Evolutionary conservation across 2,888 invertebrate species (phyloP), one percentile per base, ranked within the genome.

Genomic region (Ormia ochracea): DNA sequence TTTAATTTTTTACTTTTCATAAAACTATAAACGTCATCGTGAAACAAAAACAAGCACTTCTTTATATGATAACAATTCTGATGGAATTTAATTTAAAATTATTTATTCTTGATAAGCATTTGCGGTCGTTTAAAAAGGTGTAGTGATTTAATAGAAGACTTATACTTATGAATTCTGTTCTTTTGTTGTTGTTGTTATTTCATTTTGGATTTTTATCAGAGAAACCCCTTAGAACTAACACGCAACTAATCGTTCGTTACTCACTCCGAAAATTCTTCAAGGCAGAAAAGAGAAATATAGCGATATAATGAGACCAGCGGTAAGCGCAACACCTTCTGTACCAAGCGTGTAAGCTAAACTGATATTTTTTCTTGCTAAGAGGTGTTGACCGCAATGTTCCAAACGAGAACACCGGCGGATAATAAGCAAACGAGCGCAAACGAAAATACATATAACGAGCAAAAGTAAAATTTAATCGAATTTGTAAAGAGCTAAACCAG

Each of bases 341-440:
- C 50, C 63, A 63, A 72, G 56, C 36, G 68, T 76, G 41, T 45
- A 61, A 76, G 63, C 68, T 50, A 50, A 76, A 80, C 76, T 79
- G 65, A 75, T 50, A 38, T 26, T 48, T 70, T 36, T 36, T n/a
- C n/a, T n/a, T 36, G 3, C 54, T 61, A 23, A 65, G 59, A 59
- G 52, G 54, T 23, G 59, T 70, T 73, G 76, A 63, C 68, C 80
- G 63, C 56, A 76, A 56, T 72, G 56, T 68, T 56, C 80, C 54
- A 36, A 58, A 63, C 17, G 63, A 43, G 21, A 43, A 59, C 52
- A 70, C 31, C 59, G 19, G 26, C 17, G 19, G 19, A 17, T 17
- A 21, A n/a, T 6, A 5, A 70, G 36, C 38, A n/a, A 41, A 38
- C 26, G 50, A 59, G 33, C 14, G 31, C 41, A 65, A 43, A 66